A percentile compares a stretch with the other conserved stretches of the same genome.
Conservation (phyloP, 2,797 vertebrate genomes). For the Halcyon badia region DNA sequence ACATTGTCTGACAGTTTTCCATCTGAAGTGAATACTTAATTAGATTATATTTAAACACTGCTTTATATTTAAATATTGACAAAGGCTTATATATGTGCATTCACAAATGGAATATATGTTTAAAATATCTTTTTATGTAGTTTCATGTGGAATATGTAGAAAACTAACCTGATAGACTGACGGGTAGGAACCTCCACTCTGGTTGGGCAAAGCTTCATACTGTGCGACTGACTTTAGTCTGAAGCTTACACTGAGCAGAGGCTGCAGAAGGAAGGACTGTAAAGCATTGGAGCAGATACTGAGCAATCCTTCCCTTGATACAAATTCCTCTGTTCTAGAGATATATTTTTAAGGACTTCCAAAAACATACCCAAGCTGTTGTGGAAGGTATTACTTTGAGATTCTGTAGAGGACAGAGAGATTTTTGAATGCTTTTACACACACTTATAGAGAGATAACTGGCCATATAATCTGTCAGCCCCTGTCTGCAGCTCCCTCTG, state of each 20-base stretch:
- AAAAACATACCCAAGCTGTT: not conserved
- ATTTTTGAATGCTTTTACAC: not conserved
- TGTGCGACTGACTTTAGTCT: not conserved
- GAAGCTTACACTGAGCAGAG: not conserved
- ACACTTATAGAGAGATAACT: not conserved
- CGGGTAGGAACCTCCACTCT: not conserved
- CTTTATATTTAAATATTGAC: not conserved
- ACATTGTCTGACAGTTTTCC: not conserved
- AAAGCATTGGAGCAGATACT: not conserved
- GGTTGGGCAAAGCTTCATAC: not conserved
- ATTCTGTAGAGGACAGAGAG: not conserved
- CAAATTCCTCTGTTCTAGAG: not conserved
- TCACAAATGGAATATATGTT: not conserved
- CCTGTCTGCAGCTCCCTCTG: not conserved
- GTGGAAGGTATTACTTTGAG: not conserved
- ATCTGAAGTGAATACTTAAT: not conserved
- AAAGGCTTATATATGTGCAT: not conserved
- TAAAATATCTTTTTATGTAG: not conserved
- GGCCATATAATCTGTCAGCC: not conserved
- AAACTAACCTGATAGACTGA: not conserved
- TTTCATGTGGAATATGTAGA: not conserved
- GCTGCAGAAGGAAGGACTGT: not conserved
- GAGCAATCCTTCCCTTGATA: not conserved
- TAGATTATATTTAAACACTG: not conserved
- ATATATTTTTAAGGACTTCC: not conserved